Evolutionary conservation across 2,797 vertebrate genomes (phyloP).

Genomic region (Dermochelys coriacea): DNA sequence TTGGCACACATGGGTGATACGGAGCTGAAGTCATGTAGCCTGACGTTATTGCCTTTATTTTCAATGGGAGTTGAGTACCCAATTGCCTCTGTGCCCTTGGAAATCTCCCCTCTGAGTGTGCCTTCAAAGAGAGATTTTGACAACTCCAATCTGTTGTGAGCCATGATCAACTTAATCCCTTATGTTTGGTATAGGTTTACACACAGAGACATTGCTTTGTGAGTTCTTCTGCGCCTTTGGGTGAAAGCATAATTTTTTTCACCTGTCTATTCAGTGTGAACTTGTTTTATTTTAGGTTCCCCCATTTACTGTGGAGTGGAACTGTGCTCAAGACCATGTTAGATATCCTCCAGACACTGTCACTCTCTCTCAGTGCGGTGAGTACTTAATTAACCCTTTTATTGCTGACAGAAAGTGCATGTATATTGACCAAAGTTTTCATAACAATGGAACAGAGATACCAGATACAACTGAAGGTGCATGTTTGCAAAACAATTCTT

Average conservation of each 20-base stretch:
- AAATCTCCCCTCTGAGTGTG: not conserved
- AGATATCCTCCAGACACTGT: slow-evolving; percentile 97
- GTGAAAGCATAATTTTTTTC: not conserved
- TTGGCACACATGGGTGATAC: not conserved
- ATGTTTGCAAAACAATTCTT: not conserved
- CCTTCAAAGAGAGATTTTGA: not conserved
- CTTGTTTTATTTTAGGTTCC: slow-evolving; percentile 85
- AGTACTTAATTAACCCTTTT: slow-evolving; percentile 71
- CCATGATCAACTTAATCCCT: not conserved
- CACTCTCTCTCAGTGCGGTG: slow-evolving; percentile 94
- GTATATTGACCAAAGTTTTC: not conserved
- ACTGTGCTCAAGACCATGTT: slow-evolving; percentile 98
- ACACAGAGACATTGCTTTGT: not conserved
- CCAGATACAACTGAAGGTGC: not conserved
- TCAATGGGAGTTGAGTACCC: not conserved
- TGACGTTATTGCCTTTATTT: not conserved
- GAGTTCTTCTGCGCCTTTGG: not conserved
- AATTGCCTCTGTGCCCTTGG: not conserved
- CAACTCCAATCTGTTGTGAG: not conserved
- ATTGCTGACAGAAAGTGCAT: not conserved
- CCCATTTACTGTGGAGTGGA: slow-evolving; percentile 97
- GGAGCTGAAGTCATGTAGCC: not conserved
- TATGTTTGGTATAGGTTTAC: not conserved
- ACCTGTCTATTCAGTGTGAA: not conserved
- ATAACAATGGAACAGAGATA: not conserved